Percentiles rank a stretch among this genome's conserved stretches.
These are phyloP conservation scores for Helogale parvula DNA, from an alignment of 2,113 vertebrate species.

Conservation along the genomic window DNA sequence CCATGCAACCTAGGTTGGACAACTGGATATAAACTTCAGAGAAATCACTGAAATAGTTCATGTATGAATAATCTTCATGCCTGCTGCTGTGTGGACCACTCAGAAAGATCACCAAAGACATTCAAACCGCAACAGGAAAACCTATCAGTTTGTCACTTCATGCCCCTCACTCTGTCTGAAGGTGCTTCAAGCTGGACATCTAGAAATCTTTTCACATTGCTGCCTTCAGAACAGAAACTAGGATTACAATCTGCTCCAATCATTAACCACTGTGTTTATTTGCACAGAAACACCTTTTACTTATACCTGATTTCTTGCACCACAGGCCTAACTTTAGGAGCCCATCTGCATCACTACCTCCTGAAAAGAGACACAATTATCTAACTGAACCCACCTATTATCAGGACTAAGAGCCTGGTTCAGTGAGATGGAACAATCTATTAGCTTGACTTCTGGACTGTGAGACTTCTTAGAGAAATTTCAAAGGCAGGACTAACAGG, in stretches of 20 bases:
- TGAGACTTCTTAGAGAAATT: background rate
- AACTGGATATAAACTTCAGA: background rate
- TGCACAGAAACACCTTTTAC: background rate
- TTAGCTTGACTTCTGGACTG: background rate
- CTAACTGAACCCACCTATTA: background rate
- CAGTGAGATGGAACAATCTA: background rate
- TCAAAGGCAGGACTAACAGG: background rate
- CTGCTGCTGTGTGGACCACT: background rate
- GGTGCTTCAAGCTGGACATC: background rate
- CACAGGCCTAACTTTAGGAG: background rate
- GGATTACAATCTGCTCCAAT: background rate
- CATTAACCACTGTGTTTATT: background rate
- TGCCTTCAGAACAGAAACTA: background rate
- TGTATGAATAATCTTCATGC: background rate
- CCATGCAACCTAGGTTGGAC: background rate
- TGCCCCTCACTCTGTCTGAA: background rate
- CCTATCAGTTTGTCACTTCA: background rate
- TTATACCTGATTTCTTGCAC: background rate
- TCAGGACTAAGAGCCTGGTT: background rate
- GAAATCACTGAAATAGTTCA: background rate
- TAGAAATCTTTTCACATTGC: background rate
- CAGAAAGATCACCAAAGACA: background rate
- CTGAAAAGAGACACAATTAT: background rate
- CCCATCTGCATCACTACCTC: background rate
- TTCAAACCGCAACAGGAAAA: background rate